Percentiles rank a stretch among this genome's conserved stretches.
Evolutionary conservation across 2,113 vertebrate genomes (phyloP).

Genomic region (Thamnophis sirtalis): DNA sequence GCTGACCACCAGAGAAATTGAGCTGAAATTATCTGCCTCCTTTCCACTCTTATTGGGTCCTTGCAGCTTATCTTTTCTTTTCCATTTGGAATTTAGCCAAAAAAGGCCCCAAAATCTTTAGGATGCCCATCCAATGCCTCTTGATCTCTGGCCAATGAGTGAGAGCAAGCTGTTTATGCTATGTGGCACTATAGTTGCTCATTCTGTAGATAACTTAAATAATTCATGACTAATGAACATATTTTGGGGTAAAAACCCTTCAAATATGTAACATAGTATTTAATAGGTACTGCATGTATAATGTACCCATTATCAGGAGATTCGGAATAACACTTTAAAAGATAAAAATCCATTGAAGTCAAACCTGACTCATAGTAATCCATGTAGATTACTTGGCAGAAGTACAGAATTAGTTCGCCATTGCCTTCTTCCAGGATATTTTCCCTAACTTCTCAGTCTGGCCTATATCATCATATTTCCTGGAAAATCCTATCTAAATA

Average conservation of each 20-base stretch:
- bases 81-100: too few relatives aligned
- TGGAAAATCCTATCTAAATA: background rate
- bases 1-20: background rate
- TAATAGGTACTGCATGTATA: background rate
- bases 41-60: background rate
- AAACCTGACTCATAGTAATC: background rate
- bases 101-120: background rate
- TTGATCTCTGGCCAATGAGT: background rate
- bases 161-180: background rate
- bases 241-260: background rate
- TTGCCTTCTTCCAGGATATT: background rate
- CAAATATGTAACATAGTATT: background rate
- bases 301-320: background rate
- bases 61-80: too few relatives aligned
- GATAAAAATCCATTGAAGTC: background rate
- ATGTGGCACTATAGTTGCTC: background rate
- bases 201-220: background rate
- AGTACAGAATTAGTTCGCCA: background rate
- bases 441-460: background rate
- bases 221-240: background rate
- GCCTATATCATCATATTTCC: background rate
- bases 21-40: background rate
- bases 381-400: background rate
- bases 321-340: background rate
- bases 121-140: background rate